phyloP scores from a whole-genome alignment of 1,140 invertebrate genomes.

The Aphelinus certus region DNA sequence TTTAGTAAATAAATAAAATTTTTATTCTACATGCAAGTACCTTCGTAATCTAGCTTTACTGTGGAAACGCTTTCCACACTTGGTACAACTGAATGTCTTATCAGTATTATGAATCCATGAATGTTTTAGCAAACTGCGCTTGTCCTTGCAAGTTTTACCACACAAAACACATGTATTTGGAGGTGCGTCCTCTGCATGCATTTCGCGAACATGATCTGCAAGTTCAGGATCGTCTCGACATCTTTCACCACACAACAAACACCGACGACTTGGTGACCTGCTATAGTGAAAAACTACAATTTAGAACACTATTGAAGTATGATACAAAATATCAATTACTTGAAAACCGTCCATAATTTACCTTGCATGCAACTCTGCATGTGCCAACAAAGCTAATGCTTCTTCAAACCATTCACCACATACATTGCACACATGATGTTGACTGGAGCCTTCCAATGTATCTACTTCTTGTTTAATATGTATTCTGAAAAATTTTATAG shows the following conservation, averaged over 20 bases:
- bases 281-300: slow-evolving; percentile 17
- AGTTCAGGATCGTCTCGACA: slow-evolving; percentile 68
- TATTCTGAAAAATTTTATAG: slow-evolving; percentile 47
- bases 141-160: slow-evolving; percentile 74
- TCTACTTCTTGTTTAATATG: slow-evolving; percentile 67
- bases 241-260: slow-evolving; percentile 74
- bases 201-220: slow-evolving; percentile 68
- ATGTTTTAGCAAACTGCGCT: slow-evolving; percentile 74
- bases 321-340: not conserved
- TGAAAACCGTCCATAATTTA: slow-evolving; percentile 37
- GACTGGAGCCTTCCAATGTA: slow-evolving; percentile 61
- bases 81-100: slow-evolving; percentile 70
- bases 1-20: not conserved
- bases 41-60: slow-evolving; percentile 71
- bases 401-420: slow-evolving; percentile 80
- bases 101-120: slow-evolving; percentile 72
- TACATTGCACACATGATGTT: slow-evolving; percentile 75
- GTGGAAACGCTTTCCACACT: slow-evolving; percentile 76
- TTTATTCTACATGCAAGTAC: slow-evolving; percentile 44
- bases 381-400: slow-evolving; percentile 77
- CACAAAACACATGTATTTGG: slow-evolving; percentile 71
- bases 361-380: slow-evolving; percentile 78
- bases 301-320: slow-evolving; percentile 12
- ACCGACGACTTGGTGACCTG: slow-evolving; percentile 65
- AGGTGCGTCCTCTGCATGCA: slow-evolving; percentile 68